Evolutionary conservation across 2,113 vertebrate species (phyloP).

Genomic region (Mirounga angustirostris): DNA sequence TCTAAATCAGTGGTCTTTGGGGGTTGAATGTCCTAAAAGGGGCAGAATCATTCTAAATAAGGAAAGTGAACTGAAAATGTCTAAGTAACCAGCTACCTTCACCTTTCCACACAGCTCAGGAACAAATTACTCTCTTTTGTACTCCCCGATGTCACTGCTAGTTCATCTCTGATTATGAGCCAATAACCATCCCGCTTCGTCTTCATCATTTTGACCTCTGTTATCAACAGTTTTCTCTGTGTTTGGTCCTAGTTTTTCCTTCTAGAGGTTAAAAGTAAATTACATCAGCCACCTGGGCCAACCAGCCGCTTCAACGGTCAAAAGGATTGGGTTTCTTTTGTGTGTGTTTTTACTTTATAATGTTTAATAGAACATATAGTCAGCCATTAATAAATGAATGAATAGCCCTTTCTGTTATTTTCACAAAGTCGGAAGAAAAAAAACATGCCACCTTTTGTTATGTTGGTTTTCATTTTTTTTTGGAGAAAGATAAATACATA

Average conservation of each 20-base stretch:
- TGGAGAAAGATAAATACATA: not conserved
- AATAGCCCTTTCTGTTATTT: not conserved
- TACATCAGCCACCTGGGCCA: not conserved
- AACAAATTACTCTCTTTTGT: not conserved
- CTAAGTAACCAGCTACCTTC: not conserved
- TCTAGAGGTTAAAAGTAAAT: conserved; percentile 34
- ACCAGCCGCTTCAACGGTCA: not conserved
- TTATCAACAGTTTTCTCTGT: not conserved
- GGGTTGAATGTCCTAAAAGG: not conserved
- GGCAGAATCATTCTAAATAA: not conserved
- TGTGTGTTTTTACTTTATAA: not conserved
- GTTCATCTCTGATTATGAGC: not conserved
- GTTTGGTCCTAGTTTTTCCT: conserved; percentile 21
- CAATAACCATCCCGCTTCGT: not conserved
- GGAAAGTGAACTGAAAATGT: not conserved
- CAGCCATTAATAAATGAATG: conserved; percentile 24
- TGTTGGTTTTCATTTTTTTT: not conserved
- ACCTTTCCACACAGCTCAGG: not conserved
- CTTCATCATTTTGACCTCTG: not conserved
- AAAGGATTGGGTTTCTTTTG: not conserved
- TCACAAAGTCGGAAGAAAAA: conserved; percentile 5
- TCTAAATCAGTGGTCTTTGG: not conserved
- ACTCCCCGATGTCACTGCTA: not conserved
- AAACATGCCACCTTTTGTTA: not conserved
- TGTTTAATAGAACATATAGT: not conserved